phyloP scores from a whole-genome alignment of 2,888 invertebrate species.

The Mechanitis messenoides region DNA sequence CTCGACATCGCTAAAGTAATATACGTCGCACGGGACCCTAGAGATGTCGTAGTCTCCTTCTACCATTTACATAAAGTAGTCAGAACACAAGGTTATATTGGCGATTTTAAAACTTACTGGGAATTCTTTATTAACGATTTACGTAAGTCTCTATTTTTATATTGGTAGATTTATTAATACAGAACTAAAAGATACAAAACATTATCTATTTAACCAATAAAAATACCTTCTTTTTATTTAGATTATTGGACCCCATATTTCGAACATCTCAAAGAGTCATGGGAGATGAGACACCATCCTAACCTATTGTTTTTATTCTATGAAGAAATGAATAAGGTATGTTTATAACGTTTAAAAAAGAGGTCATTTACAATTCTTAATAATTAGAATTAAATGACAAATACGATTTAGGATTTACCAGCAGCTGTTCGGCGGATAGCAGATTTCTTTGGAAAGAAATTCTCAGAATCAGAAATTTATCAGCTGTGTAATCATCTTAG shows the following conservation, averaged over 20 bases:
- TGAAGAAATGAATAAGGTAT: conserved; percentile 84
- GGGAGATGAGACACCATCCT: conserved; percentile 78
- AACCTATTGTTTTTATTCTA: conserved; percentile 87
- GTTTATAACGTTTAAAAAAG: too few relatives aligned
- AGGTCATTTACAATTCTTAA: too few relatives aligned
- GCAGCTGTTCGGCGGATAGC: conserved; percentile 76
- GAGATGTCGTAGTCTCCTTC: conserved; percentile 90
- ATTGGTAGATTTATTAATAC: not conserved
- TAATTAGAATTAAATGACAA: too few relatives aligned
- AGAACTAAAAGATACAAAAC: too few relatives aligned
- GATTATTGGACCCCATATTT: conserved; percentile 87
- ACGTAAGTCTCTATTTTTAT: conserved; percentile 66
- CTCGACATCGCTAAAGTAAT: conserved; percentile 79
- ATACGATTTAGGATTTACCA: conserved; percentile 73
- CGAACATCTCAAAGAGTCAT: conserved; percentile 87
- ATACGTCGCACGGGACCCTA: conserved; percentile 90
- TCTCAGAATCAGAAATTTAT: conserved; percentile 76
- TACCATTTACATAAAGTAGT: conserved; percentile 85
- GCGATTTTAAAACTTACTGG: conserved; percentile 83
- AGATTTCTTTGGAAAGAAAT: conserved; percentile 77
- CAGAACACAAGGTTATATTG: conserved; percentile 81
- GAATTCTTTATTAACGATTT: conserved; percentile 80
- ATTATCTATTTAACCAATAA: too few relatives aligned
- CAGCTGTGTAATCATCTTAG: conserved; percentile 83
- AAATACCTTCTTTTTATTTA: conserved; percentile 37